A percentile compares a stretch with the other conserved stretches of the same genome.
These are phyloP conservation scores for Channa argus DNA, from an alignment of 2,113 vertebrate species.

Conservation along the genomic window DNA sequence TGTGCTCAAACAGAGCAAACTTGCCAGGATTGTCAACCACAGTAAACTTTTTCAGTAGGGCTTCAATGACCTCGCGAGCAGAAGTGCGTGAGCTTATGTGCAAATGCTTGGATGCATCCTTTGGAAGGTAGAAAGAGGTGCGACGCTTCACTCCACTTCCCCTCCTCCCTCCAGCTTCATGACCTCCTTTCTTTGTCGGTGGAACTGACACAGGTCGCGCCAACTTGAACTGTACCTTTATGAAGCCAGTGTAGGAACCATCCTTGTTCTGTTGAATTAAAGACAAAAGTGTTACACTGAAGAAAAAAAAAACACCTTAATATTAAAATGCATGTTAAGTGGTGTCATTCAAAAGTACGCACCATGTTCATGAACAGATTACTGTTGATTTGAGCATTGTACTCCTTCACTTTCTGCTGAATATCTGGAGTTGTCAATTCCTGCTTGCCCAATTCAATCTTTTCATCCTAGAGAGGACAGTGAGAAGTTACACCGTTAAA, in stretches of 20 bases:
- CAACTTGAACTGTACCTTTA: constrained; percentile 96
- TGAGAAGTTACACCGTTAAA: constrained; percentile 33
- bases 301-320: not conserved
- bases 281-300: not conserved
- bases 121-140: constrained; percentile 97
- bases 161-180: constrained; percentile 74
- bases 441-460: constrained; percentile 85
- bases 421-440: constrained; percentile 87
- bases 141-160: constrained; percentile 85
- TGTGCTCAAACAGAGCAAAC: constrained; percentile 95
- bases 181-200: constrained; percentile 84
- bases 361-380: constrained; percentile 98
- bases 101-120: constrained; percentile 93
- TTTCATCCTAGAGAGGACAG: constrained; percentile 86
- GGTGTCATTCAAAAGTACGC: constrained; percentile 36
- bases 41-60: constrained; percentile 94
- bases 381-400: constrained; percentile 96
- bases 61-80: constrained; percentile 93
- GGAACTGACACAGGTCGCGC: constrained; percentile 92
- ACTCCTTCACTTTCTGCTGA: constrained; percentile 94
- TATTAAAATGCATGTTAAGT: not conserved
- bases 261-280: constrained; percentile 88
- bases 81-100: constrained; percentile 92
- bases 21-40: constrained; percentile 96
- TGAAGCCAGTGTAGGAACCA: constrained; percentile 95